phyloP scores from a whole-genome alignment of 2,888 invertebrate genomes.

The Euplagia quadripunctaria region DNA sequence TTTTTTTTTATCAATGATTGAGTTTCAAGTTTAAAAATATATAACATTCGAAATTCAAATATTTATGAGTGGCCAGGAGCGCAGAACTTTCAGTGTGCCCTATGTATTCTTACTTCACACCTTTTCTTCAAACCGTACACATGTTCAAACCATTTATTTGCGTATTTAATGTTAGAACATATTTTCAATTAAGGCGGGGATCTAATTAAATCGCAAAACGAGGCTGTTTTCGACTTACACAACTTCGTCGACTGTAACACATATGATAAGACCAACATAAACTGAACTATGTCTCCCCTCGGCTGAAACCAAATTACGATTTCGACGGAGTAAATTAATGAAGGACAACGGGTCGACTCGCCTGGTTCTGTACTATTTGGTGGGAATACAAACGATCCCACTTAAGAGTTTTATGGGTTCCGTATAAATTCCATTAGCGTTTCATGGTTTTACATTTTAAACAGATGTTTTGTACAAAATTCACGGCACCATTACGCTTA shows the following conservation, averaged over 20 bases:
- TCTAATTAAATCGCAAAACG: slow-evolving; percentile 80
- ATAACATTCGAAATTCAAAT: too few species aligned
- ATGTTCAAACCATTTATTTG: slow-evolving; percentile 70
- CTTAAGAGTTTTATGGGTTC: slow-evolving; percentile 83
- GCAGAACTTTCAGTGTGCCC: too few species aligned
- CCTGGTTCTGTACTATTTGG: slow-evolving; percentile 68
- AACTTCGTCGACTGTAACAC: slow-evolving; percentile 68
- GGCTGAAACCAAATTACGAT: slow-evolving; percentile 19
- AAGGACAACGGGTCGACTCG: slow-evolving; percentile 49
- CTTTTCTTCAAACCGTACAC: slow-evolving; percentile 54
- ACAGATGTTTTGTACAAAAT: slow-evolving; percentile 69
- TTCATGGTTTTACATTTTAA: slow-evolving; percentile 81
- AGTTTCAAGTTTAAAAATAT: too few species aligned
- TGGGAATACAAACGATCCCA: slow-evolving; percentile 80
- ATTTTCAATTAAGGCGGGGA: slow-evolving; percentile 76
- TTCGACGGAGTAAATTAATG: slow-evolving; percentile 38
- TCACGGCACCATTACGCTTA: slow-evolving; percentile 32
- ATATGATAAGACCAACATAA: slow-evolving; percentile 63
- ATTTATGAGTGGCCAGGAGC: too few species aligned
- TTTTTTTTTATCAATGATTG: too few species aligned
- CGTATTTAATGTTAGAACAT: slow-evolving; percentile 73
- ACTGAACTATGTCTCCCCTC: slow-evolving; percentile 51
- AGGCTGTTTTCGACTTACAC: slow-evolving; percentile 75
- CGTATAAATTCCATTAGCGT: slow-evolving; percentile 81
- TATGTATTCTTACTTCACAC: slow-evolving; percentile 10